A percentile compares a stretch with the other conserved stretches of the same genome.
These are phyloP conservation scores for Porites lobata DNA, from an alignment of 92 coral and sea anemone species.

Conservation along the genomic window DNA sequence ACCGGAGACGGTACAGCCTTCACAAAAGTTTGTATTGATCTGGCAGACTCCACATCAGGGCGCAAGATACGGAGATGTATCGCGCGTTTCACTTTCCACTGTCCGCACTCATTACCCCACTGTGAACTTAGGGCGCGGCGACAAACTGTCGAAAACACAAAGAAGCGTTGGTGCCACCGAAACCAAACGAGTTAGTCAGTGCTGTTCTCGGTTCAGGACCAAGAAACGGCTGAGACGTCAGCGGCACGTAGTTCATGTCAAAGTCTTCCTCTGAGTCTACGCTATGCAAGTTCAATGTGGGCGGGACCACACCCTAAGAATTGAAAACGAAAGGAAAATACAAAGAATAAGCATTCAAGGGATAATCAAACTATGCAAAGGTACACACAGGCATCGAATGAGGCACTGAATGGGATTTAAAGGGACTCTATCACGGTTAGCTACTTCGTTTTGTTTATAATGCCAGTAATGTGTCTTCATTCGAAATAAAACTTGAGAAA, in stretches of 20 bases:
- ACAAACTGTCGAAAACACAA: constrained; percentile 87
- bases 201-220: constrained; percentile 73
- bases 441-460: no score
- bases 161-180: constrained; percentile 97
- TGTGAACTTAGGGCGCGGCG: background rate
- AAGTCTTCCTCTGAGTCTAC: constrained; percentile 84
- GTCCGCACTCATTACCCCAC: background rate
- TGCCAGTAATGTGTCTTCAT: no score
- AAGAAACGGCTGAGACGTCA: constrained; percentile 73
- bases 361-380: no score
- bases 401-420: no score
- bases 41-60: background rate
- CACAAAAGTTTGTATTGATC: background rate
- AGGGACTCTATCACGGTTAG: no score
- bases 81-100: background rate
- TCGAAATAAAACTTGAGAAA: no score
- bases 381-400: background rate
- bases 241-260: constrained; percentile 86
- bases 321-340: background rate
- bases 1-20: background rate
- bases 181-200: constrained; percentile 96
- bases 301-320: constrained; percentile 88
- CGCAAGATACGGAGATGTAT: background rate
- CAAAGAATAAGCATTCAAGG: background rate
- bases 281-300: constrained; percentile 89